Conservation (phyloP, 2,888 invertebrate genomes). For the Macrophya annulata region DNA sequence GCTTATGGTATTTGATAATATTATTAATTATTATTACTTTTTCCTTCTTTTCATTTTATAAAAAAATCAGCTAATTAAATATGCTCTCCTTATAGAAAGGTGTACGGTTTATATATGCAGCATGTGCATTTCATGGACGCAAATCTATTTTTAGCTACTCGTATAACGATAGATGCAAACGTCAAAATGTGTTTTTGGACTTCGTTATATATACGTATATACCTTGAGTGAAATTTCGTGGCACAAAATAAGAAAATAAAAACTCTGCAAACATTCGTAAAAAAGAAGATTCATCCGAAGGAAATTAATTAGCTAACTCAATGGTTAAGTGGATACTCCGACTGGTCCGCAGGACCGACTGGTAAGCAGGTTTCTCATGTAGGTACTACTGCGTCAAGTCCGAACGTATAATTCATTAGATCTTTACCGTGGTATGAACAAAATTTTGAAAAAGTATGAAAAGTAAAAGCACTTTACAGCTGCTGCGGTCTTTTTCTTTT, state of each 20-base stretch:
- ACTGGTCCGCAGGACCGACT: background rate
- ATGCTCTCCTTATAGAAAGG: background rate
- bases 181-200: background rate
- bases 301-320: conserved; percentile 45
- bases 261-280: background rate
- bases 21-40: background rate
- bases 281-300: conserved; percentile 27
- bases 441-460: background rate
- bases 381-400: background rate
- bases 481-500: background rate
- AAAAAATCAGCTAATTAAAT: background rate
- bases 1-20: background rate
- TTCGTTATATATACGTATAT: background rate
- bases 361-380: background rate
- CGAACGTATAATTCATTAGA: conserved; percentile 37
- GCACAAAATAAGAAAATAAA: background rate
- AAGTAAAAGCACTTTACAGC: background rate
- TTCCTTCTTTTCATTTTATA: background rate
- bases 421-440: conserved; percentile 24
- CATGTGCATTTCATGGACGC: background rate
- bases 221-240: background rate
- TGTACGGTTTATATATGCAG: background rate
- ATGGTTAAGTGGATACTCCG: conserved; percentile 32
- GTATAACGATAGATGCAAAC: background rate
- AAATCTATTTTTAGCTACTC: background rate